A percentile compares a stretch with the other conserved stretches of the same genome.
Conservation (phyloP, 2,888 invertebrate species). For the Ecdyonurus torrentis region DNA sequence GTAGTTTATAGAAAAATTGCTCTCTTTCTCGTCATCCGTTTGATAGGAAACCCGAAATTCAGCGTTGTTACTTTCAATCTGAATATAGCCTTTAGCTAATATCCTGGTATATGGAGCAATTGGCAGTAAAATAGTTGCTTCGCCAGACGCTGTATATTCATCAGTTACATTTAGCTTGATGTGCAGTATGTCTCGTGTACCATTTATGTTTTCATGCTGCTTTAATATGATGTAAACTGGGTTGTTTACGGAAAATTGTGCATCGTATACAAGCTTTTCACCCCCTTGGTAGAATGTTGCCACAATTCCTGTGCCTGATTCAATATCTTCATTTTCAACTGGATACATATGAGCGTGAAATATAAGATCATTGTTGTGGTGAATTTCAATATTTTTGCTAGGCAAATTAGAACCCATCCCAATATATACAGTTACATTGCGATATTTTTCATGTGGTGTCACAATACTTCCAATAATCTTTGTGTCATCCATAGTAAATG, state of each 20-base stretch:
- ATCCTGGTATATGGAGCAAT: not conserved
- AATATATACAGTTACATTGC: not conserved
- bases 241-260: not conserved
- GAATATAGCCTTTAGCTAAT: not conserved
- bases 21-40: not conserved
- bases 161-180: not conserved
- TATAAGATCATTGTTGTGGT: not conserved
- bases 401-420: not conserved
- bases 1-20: not conserved
- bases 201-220: not conserved
- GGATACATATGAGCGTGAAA: not conserved
- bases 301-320: not conserved
- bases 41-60: not conserved
- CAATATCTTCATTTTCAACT: not conserved
- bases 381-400: not conserved
- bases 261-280: not conserved
- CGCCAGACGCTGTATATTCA: not conserved
- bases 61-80: constrained; percentile 1
- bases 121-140: not conserved
- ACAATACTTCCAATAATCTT: not conserved
- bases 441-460: not conserved
- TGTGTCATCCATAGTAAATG: not conserved
- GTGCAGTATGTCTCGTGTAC: not conserved
- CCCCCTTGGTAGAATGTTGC: not conserved
- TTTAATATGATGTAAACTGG: not conserved